phyloP scores from a whole-genome alignment of 2,113 vertebrate species.

The Gila orcuttii region DNA sequence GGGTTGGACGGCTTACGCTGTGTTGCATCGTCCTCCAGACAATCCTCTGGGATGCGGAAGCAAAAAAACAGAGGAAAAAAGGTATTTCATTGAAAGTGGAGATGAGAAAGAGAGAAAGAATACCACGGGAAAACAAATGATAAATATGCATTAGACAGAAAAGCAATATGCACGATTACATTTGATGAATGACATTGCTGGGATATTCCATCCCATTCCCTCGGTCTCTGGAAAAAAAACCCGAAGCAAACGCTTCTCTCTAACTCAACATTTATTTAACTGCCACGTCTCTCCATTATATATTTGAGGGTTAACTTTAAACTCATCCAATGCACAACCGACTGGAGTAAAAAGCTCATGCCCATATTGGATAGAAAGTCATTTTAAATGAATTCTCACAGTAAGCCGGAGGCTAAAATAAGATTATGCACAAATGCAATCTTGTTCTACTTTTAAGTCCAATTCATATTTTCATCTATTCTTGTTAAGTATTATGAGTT shows the following conservation, averaged over 20 bases:
- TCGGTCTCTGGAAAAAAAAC: constrained; percentile 24
- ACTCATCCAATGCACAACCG: constrained; percentile 29
- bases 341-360: background rate
- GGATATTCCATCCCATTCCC: constrained; percentile 55
- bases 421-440: constrained; percentile 26
- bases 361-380: background rate
- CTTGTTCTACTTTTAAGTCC: constrained; percentile 35
- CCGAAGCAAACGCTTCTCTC: background rate
- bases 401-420: constrained; percentile 8
- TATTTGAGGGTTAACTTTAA: constrained; percentile 26
- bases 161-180: constrained; percentile 48
- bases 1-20: constrained; percentile 83
- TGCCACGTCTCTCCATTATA: background rate
- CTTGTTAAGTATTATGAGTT: constrained; percentile 11
- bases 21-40: constrained; percentile 89
- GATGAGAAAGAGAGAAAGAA: constrained; percentile 32
- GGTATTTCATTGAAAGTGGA: constrained; percentile 48
- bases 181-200: constrained; percentile 56
- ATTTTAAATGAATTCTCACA: constrained; percentile 11
- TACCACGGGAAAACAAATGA: constrained; percentile 12
- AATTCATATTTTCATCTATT: constrained; percentile 20
- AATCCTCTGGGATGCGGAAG: constrained; percentile 85
- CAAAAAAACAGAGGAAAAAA: constrained; percentile 65
- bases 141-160: constrained; percentile 63
- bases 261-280: constrained; percentile 24